phyloP scores from a whole-genome alignment of 2,113 vertebrate genomes.

The Paraplagusia blochii region DNA sequence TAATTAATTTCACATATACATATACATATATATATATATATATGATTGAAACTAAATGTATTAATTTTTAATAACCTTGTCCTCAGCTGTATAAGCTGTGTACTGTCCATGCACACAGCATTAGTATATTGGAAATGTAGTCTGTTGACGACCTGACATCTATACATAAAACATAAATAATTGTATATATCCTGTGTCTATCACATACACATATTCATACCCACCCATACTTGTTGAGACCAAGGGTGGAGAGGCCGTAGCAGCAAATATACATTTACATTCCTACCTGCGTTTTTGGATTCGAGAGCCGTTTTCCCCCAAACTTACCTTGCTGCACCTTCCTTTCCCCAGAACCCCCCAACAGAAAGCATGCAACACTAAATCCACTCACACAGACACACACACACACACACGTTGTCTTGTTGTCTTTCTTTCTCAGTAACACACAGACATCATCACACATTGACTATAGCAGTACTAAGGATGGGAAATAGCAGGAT shows the following conservation, averaged over 20 bases:
- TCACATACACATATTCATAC: slow-evolving; percentile 24
- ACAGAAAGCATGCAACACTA: slow-evolving; percentile 74
- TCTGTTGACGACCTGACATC: slow-evolving; percentile 22
- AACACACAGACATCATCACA: slow-evolving; percentile 40
- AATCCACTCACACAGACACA: slow-evolving; percentile 18
- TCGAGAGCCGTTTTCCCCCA: slow-evolving; percentile 69
- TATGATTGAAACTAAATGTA: too few relatives aligned
- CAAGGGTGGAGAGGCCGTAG: slow-evolving; percentile 24
- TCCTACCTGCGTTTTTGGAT: slow-evolving; percentile 77
- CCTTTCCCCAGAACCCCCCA: slow-evolving; percentile 65
- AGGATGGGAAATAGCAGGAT: slow-evolving; percentile 58
- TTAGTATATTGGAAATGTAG: slow-evolving; percentile 14
- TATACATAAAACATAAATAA: slow-evolving; percentile 26
- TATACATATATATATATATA: too few relatives aligned
- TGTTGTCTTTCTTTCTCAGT: slow-evolving; percentile 11
- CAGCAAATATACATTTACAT: slow-evolving; percentile 42
- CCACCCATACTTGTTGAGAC: slow-evolving; percentile 34
- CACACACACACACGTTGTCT: slow-evolving; percentile 19
- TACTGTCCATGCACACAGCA: slow-evolving; percentile 6
- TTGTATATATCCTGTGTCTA: too few relatives aligned
- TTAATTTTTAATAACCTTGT: too few relatives aligned
- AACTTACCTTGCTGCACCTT: slow-evolving; percentile 76
- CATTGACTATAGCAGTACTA: slow-evolving; percentile 61
- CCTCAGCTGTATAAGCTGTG: not conserved
- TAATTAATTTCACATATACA: too few relatives aligned